Evolutionary conservation across 2,113 vertebrate genomes (phyloP).

Genomic region (Heliornis fulica): DNA sequence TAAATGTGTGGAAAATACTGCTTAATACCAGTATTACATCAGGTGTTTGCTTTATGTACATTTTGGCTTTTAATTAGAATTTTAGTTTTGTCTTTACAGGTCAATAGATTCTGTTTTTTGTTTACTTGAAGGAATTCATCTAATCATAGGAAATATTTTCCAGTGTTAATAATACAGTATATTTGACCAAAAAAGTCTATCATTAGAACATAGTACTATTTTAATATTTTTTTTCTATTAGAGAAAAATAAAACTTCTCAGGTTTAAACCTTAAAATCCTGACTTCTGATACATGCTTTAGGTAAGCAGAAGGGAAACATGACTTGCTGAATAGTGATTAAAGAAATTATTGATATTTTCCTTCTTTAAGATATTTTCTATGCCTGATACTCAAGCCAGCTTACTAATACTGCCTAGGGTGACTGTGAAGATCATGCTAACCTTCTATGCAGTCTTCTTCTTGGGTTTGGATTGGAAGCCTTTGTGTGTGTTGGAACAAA

Average conservation of each 20-base stretch:
- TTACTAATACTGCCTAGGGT: slow-evolving; percentile 74
- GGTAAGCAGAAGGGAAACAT: neutral
- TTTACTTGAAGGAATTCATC: neutral
- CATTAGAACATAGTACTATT: neutral
- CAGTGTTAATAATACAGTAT: neutral
- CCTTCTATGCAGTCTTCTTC: slow-evolving; percentile 91
- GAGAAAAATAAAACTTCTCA: neutral
- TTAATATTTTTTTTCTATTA: neutral
- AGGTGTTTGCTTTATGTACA: neutral
- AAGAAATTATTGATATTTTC: neutral
- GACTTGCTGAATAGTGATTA: neutral
- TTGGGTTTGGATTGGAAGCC: slow-evolving; percentile 93
- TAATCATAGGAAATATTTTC: neutral
- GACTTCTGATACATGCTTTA: neutral
- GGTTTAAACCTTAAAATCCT: neutral
- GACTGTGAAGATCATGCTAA: slow-evolving; percentile 97
- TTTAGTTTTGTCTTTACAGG: rapidly evolving
- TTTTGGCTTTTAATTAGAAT: neutral
- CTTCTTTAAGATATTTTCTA: neutral
- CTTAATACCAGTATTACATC: neutral
- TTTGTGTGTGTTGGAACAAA: slow-evolving; percentile 98
- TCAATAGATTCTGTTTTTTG: neutral
- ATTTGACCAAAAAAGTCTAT: neutral
- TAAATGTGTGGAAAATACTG: neutral
- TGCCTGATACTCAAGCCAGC: neutral